These are phyloP conservation scores for Puffinus mauretanicus DNA, from an alignment of 2,113 vertebrate genomes.

Conservation along the genomic window DNA sequence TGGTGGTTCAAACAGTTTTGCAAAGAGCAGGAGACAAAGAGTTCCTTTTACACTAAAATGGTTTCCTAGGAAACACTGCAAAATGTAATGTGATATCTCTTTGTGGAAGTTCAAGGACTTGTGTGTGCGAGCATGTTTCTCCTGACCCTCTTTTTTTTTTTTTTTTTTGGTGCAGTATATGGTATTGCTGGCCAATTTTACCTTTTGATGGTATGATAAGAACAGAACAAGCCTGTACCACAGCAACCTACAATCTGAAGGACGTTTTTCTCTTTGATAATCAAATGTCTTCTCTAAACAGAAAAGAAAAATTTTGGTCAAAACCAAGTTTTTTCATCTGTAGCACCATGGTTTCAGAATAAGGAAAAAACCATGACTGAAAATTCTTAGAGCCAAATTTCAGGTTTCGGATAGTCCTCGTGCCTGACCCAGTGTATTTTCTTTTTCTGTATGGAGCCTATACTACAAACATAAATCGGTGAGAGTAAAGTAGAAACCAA, in stretches of 20 bases:
- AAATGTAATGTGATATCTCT: conserved; percentile 66
- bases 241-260: neutral
- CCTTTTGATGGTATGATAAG: neutral
- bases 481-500: neutral
- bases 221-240: neutral
- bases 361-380: neutral
- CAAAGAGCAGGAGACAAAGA: conserved; percentile 77
- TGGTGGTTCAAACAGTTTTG: conserved; percentile 77
- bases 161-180: neutral
- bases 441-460: neutral
- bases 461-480: neutral
- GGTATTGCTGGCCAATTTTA: conserved; percentile 6
- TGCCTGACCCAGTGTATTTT: neutral
- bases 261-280: neutral
- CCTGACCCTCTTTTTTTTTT: neutral
- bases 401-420: neutral
- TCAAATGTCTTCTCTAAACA: neutral
- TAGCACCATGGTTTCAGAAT: neutral
- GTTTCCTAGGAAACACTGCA: conserved; percentile 80
- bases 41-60: conserved; percentile 68
- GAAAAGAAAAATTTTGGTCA: neutral
- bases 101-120: conserved; percentile 74
- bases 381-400: neutral
- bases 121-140: neutral
- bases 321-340: neutral